Base-by-base conservation (phyloP, 2,797 vertebrate genomes). In the Staurois parvus region DNA sequence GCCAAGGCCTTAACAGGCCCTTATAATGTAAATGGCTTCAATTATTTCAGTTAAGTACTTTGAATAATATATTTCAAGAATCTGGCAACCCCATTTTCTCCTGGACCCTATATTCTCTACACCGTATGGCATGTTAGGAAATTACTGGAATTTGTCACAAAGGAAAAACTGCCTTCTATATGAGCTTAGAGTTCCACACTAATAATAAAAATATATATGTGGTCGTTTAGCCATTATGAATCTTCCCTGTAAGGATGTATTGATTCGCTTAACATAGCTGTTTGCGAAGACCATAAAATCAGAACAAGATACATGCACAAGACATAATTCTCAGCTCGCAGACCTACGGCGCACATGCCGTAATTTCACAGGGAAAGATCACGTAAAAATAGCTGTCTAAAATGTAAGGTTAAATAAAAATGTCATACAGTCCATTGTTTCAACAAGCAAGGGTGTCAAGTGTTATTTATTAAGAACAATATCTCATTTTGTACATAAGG, bases 371-470 rank as follows among this genome's bases (percentile, higher is more conserved):
- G 68, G 48, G 68, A 72, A 72, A 34, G 32, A 37, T 59, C 48
- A 62, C 19, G 79, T 28, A 72, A 72, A 72, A 72, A 40, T 81
- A 24, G 12, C 48, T 62, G 79, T 32, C 68, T 62, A 48, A 40
- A 62, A 72, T 81, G 79, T 81, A 48, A 30, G 45, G 30, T 67
- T 72, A 81, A 81, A 81, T 72, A 72, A 81, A 72, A 40, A 24
- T 72, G 67, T 81, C 79, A 72, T 24, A 72, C 70, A 81, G 48
- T 28, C 79, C 45, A 8, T 8, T 72, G 68, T 72, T 59, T 34
- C 11, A 59, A 68, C 45, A 72, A 19, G 70, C 62, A 81, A 72
- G 34, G 28, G n/a, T 70, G 66, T 70, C 66, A 70, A 13, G 32
- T 34, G 9, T 30, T 80, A 40, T 81, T 72, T 81, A 81, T 4